These are phyloP conservation scores for Cyclophora albipunctata DNA, from an alignment of 2,888 invertebrate genomes.

Conservation along the genomic window DNA sequence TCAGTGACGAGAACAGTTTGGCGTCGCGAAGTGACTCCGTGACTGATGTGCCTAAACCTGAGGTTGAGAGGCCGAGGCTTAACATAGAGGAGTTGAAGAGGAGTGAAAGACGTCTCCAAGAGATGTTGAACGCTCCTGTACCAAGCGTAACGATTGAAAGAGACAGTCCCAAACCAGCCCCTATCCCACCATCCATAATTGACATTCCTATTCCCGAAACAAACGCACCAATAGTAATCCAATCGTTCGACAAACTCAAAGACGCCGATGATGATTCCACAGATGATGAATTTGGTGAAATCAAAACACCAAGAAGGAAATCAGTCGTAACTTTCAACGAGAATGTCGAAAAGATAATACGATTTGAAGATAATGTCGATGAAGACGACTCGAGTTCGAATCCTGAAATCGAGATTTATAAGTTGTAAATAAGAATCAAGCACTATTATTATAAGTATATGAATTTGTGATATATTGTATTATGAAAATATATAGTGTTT, in stretches of 20 bases:
- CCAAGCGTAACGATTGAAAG: conserved; percentile 26
- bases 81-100: conserved; percentile 55
- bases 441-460: neutral
- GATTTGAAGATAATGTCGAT: conserved; percentile 52
- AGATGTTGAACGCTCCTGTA: conserved; percentile 49
- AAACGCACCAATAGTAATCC: conserved; percentile 48
- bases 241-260: conserved; percentile 62
- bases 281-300: conserved; percentile 63
- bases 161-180: conserved; percentile 18
- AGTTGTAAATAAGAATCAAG: conserved; percentile 28
- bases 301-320: conserved; percentile 43
- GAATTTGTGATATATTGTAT: too few species aligned
- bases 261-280: conserved; percentile 48
- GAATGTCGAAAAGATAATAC: conserved; percentile 69
- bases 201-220: conserved; percentile 34
- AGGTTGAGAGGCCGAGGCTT: conserved; percentile 27
- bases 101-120: conserved; percentile 56
- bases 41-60: conserved; percentile 31
- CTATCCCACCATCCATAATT: conserved; percentile 28
- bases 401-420: conserved; percentile 43
- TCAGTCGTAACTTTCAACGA: conserved; percentile 75
- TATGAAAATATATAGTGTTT: too few species aligned
- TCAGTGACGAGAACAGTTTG: conserved; percentile 46
- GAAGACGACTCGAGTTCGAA: conserved; percentile 25
- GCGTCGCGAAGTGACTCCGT: conserved; percentile 38